Evolutionary conservation across 2,113 vertebrate genomes (phyloP).

Genomic region (Oncorhynchus nerka): DNA sequence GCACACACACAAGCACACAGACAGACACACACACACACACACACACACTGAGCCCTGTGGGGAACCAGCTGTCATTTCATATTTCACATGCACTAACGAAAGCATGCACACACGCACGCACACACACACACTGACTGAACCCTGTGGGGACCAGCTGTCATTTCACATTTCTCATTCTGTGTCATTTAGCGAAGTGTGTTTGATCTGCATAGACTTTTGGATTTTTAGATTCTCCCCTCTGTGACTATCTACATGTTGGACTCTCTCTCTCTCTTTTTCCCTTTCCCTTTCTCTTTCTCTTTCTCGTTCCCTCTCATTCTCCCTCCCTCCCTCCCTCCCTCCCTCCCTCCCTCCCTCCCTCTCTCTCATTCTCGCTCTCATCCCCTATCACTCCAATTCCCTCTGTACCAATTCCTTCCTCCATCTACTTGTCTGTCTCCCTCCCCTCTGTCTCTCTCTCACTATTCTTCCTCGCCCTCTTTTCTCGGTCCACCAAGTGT

Average conservation of each 20-base stretch:
- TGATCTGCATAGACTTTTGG: constrained; percentile 24
- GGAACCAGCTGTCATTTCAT: constrained; percentile 57
- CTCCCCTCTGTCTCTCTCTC: background rate
- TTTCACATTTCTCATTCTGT: constrained; percentile 55
- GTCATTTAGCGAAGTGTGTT: constrained; percentile 53
- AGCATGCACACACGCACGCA: background rate
- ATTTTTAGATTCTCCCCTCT: background rate
- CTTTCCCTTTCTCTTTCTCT: background rate
- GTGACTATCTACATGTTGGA: background rate
- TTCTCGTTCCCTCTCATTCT: background rate
- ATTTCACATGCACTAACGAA: constrained; percentile 33
- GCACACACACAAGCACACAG: background rate
- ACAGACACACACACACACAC: background rate
- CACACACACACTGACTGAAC: constrained; percentile 12
- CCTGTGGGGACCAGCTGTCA: constrained; percentile 58
- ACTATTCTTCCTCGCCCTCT: background rate
- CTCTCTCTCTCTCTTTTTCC: background rate
- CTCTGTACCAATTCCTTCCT: background rate
- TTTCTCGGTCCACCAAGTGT: background rate
- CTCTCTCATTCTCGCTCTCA: background rate
- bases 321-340: background rate
- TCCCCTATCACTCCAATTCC: background rate
- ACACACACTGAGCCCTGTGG: constrained; percentile 8
- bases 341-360: background rate
- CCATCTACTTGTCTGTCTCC: background rate